Conservation (phyloP, 2,888 invertebrate species). For the Frankliniella fusca region DNA sequence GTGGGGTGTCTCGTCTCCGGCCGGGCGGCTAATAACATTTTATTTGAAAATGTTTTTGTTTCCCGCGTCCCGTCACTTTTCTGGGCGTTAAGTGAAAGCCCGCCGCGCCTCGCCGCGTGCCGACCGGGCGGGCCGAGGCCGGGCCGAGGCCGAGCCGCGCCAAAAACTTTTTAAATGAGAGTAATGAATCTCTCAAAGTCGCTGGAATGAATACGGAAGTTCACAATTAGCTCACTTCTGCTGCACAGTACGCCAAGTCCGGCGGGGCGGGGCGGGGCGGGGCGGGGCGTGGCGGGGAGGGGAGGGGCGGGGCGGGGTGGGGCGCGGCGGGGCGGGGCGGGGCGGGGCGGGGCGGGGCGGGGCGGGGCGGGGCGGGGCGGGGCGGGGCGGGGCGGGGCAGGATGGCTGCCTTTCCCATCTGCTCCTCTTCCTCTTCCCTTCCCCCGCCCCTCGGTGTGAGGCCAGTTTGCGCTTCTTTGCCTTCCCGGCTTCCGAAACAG, state of each 20-base stretch:
- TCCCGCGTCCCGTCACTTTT: not conserved
- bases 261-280: not conserved
- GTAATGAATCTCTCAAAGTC: conserved; percentile 10
- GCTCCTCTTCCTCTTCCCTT: no score
- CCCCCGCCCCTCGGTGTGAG: no score
- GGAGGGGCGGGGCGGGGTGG: no score
- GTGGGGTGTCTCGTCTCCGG: no score
- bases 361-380: not conserved
- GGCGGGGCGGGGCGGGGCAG: not conserved
- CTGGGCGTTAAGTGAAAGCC: not conserved
- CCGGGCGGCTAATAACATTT: no score
- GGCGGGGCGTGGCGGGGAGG: no score
- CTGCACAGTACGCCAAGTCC: not conserved
- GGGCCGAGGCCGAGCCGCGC: not conserved
- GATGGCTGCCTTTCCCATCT: no score
- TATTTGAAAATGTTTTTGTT: not conserved
- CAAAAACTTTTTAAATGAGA: not conserved
- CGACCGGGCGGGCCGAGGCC: no score
- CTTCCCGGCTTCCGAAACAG: no score
- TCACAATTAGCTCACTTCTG: not conserved
- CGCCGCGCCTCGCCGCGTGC: not conserved
- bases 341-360: no score
- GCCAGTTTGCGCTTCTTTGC: no score
- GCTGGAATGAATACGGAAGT: not conserved
- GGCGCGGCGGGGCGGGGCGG: no score